Conservation (phyloP, 1,140 invertebrate species). For the Drosophila ananassae region DNA sequence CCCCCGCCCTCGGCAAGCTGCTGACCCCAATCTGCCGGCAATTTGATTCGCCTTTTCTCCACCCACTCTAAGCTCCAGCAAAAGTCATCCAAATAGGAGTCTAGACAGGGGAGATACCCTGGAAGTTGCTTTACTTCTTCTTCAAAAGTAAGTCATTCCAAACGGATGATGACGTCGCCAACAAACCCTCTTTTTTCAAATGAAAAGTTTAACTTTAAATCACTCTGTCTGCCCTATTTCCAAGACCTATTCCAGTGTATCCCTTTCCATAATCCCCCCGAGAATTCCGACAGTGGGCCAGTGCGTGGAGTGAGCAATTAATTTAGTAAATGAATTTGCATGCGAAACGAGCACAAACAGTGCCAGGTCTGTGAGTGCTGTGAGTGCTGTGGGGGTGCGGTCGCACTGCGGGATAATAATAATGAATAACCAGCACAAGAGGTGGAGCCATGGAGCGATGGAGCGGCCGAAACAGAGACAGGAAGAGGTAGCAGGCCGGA, state of each 20-base stretch:
- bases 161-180: not conserved
- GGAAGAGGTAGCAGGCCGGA: conserved; percentile 20
- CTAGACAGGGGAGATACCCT: not conserved
- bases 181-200: not conserved
- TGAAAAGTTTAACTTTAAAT: too few relatives aligned
- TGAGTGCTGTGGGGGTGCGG: conserved; percentile 27
- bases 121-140: not conserved
- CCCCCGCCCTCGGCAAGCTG: conserved; percentile 22
- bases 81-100: conserved; percentile 14
- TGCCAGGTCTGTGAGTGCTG: conserved; percentile 15
- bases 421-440: conserved; percentile 28
- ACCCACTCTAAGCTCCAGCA: conserved; percentile 16
- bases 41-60: conserved; percentile 39
- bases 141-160: not conserved
- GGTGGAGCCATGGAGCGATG: not conserved
- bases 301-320: conserved; percentile 73
- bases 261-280: conserved; percentile 1
- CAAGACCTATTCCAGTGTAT: conserved; percentile 10
- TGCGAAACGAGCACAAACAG: conserved; percentile 73
- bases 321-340: conserved; percentile 83
- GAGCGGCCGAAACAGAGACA: not conserved
- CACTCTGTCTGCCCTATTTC: not conserved
- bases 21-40: conserved; percentile 74
- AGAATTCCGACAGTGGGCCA: conserved; percentile 40
- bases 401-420: conserved; percentile 17